These are phyloP conservation scores for Drosophila greeni DNA, from an alignment of 2,888 invertebrate genomes.

Conservation along the genomic window DNA sequence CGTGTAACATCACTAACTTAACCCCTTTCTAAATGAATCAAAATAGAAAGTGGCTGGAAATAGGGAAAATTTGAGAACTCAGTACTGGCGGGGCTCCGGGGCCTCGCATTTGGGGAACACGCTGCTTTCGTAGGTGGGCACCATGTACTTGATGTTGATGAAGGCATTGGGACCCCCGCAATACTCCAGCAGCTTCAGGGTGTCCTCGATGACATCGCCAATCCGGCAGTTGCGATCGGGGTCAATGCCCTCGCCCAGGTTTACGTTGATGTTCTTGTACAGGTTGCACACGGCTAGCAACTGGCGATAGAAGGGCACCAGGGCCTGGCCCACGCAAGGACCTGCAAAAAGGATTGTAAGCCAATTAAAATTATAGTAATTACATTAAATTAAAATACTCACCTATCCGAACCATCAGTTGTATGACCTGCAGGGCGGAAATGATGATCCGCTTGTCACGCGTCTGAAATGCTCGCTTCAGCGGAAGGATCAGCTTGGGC, in stretches of 20 bases:
- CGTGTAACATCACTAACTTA: neutral
- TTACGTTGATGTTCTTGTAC: conserved; percentile 84
- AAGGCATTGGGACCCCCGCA: conserved; percentile 97
- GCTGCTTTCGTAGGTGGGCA: conserved; percentile 98
- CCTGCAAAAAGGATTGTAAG: conserved; percentile 51
- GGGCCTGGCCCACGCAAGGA: conserved; percentile 88
- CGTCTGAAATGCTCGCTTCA: conserved; percentile 93
- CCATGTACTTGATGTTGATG: conserved; percentile 98
- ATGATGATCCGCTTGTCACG: conserved; percentile 89
- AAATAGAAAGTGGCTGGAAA: neutral
- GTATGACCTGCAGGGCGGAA: conserved; percentile 89
- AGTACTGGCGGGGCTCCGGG: conserved; percentile 18
- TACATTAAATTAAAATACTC: conserved; percentile 74
- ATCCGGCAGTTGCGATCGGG: conserved; percentile 91
- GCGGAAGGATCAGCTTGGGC: conserved; percentile 94
- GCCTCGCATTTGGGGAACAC: conserved; percentile 66
- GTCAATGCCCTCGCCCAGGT: conserved; percentile 92
- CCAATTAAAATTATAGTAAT: too few relatives aligned
- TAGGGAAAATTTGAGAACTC: neutral
- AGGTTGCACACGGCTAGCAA: conserved; percentile 93
- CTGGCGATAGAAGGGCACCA: conserved; percentile 97
- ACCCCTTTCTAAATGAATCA: neutral
- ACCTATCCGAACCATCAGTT: conserved; percentile 90
- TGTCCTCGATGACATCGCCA: conserved; percentile 94
- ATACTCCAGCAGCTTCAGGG: conserved; percentile 91